Evolutionary conservation across 2,113 vertebrate genomes (phyloP).

Genomic region (Pimephales promelas): DNA sequence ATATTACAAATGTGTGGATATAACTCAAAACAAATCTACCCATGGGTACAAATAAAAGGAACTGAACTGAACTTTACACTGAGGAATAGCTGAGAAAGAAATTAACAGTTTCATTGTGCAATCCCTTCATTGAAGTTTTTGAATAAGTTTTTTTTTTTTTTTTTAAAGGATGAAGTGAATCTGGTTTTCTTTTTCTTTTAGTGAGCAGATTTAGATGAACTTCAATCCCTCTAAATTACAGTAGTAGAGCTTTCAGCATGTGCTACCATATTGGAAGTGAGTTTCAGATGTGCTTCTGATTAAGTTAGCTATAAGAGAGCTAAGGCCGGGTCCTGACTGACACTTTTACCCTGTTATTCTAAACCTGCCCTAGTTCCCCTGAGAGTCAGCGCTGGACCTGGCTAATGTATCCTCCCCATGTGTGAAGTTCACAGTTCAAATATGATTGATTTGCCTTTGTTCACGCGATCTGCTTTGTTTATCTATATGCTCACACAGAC

Average conservation of each 20-base stretch:
- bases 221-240: slow-evolving; percentile 5
- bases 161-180: not conserved
- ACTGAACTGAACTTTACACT: not conserved
- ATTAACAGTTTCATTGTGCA: not conserved
- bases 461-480: slow-evolving; percentile 32
- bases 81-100: not conserved
- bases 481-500: slow-evolving; percentile 27
- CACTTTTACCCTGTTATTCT: slow-evolving; percentile 48
- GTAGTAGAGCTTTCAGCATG: slow-evolving; percentile 19
- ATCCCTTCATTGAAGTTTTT: too few relatives aligned
- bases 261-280: not conserved
- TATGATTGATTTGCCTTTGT: slow-evolving; percentile 44
- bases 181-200: not conserved
- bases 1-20: too few relatives aligned
- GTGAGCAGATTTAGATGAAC: not conserved
- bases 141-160: not conserved
- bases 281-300: slow-evolving; percentile 52
- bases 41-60: too few relatives aligned
- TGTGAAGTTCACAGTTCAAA: slow-evolving; percentile 43
- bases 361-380: slow-evolving; percentile 42
- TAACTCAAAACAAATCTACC: too few relatives aligned
- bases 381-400: slow-evolving; percentile 41
- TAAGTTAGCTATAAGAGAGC: slow-evolving; percentile 41
- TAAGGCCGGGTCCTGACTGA: slow-evolving; percentile 33
- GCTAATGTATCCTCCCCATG: slow-evolving; percentile 52